Percentiles rank a stretch among this genome's conserved stretches.
Evolutionary conservation across 2,888 invertebrate genomes (phyloP).

Genomic region (Dryomyza anilis): DNA sequence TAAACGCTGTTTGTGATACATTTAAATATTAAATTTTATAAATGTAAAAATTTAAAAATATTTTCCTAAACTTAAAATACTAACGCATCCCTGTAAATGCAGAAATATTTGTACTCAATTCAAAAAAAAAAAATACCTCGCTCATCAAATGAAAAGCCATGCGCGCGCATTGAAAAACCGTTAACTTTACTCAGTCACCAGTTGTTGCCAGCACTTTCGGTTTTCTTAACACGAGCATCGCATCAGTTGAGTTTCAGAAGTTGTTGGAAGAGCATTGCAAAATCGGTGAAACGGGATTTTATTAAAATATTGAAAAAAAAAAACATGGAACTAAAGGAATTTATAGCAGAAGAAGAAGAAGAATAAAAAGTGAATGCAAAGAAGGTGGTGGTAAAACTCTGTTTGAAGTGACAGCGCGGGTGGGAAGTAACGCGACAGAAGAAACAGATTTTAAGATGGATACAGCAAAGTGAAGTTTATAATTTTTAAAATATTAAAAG

Average conservation of each 20-base stretch:
- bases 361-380: background rate
- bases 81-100: too few species aligned
- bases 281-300: constrained; percentile 18
- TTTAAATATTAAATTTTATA: too few species aligned
- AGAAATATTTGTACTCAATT: too few species aligned
- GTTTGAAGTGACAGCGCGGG: too few species aligned
- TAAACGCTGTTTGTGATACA: too few species aligned
- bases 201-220: constrained; percentile 12
- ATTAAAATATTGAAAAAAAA: background rate
- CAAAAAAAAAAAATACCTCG: too few species aligned
- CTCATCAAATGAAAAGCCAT: background rate
- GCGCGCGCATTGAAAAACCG: background rate
- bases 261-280: constrained; percentile 26
- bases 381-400: background rate
- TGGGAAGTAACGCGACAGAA: too few species aligned
- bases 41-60: too few species aligned
- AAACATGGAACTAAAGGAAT: background rate
- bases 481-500: too few species aligned
- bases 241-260: constrained; percentile 42
- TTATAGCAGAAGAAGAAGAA: background rate
- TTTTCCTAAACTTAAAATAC: too few species aligned
- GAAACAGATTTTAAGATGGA: too few species aligned
- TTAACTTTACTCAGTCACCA: background rate
- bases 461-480: too few species aligned
- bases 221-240: constrained; percentile 13